Base-by-base conservation (phyloP, 2,797 vertebrate species). In the Sibirionetta formosa region DNA sequence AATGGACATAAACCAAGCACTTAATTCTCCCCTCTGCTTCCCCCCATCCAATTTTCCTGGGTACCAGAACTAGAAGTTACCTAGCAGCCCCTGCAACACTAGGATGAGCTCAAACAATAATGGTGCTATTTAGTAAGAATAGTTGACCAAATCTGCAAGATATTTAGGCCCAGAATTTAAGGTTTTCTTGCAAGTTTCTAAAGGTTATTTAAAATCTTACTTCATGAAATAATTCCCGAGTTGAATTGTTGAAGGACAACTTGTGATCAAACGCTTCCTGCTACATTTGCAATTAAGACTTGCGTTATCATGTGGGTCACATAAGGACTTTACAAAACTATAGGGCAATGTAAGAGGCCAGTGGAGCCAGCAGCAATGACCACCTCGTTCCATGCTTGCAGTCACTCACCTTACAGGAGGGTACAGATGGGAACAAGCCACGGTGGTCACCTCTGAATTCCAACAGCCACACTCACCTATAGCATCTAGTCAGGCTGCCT, bases 91-190 rank as follows among this genome's bases (percentile, higher is more conserved):
- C 81, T 73, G 71, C 46, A 46, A 38, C 5, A 11, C 10, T 3
- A 51, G 26, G 54, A 70, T 15, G 11, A 70, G n/a, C 40, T 94
- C 80, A 86, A 92, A 51, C 5, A 90, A 57, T 36, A 93, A 70
- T 1, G 0, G 29, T 44, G 69, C 2, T 13, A 24, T 93, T 94
- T 68, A 44, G 38, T 44, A 57, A 81, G 23, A 11, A 26, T 17
- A 63, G 85, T 31, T 29, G 18, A 27, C 48, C 72, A 80, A 73
- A 88, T 82, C 82, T 87, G 46, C 16, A 66, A 61, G 5, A 44
- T 22, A 80, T 66, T 85, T 82, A 87, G 64, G 4, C 18, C 65
- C n/a, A 46, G 88, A 91, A 17, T 13, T 60, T 65, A 53, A 53
- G 29, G 16, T 51, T 79, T 77, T 77, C 48, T 71, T 73, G 20